A percentile compares a stretch with the other conserved stretches of the same genome.
Conservation (phyloP, 2,113 vertebrate species). For the Phoenicopterus ruber region DNA sequence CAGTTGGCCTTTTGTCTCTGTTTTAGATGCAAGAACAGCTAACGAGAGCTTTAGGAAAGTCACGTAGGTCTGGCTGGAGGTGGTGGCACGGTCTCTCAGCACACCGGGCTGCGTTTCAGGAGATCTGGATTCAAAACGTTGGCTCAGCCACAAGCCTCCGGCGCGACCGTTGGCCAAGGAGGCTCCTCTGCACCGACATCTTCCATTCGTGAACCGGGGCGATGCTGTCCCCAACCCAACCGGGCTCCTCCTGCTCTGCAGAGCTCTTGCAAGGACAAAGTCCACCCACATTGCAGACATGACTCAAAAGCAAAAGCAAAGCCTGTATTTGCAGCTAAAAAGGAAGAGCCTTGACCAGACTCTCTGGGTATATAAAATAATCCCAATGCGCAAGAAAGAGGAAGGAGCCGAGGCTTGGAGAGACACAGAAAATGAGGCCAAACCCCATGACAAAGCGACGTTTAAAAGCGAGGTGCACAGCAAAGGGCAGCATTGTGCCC, state of each 20-base stretch:
- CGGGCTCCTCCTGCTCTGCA: background rate
- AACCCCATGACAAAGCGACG: background rate
- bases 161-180: fast-evolving
- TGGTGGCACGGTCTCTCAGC: background rate
- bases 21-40: background rate
- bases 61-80: background rate
- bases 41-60: background rate
- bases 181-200: background rate
- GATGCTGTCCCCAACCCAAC: background rate
- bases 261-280: background rate
- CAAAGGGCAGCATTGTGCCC: background rate
- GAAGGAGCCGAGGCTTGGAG: background rate
- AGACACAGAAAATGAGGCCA: background rate
- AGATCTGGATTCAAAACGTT: background rate
- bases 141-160: background rate
- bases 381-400: background rate
- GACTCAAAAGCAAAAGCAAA: background rate
- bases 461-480: background rate
- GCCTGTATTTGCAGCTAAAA: background rate
- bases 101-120: fast-evolving
- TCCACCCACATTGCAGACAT: background rate
- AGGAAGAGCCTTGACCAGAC: background rate
- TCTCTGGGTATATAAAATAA: background rate
- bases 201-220: fast-evolving
- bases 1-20: background rate